Conservation (phyloP, 2,797 vertebrate genomes). For the Lycodopsis pacificus region DNA sequence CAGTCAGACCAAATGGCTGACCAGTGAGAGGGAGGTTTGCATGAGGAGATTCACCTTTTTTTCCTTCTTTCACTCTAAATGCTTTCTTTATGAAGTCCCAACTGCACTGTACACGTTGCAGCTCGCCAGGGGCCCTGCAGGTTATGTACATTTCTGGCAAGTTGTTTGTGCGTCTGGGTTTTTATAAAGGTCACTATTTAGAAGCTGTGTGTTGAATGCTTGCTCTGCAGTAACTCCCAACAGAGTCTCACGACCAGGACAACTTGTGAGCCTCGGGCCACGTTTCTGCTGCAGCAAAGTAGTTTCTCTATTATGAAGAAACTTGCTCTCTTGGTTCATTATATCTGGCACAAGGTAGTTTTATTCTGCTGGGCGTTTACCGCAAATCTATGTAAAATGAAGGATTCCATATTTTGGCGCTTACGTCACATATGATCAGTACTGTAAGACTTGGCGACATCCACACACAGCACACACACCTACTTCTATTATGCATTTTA, state of each 20-base stretch:
- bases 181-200: slow-evolving; percentile 58
- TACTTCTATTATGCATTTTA: background rate
- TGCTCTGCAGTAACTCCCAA: slow-evolving; percentile 51
- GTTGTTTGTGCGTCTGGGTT: slow-evolving; percentile 56
- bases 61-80: slow-evolving; percentile 61
- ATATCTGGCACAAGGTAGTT: background rate
- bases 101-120: slow-evolving; percentile 48
- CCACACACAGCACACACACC: background rate
- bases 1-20: slow-evolving; percentile 58
- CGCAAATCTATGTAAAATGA: background rate
- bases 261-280: slow-evolving; percentile 67
- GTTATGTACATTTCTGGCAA: slow-evolving; percentile 53
- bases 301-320: slow-evolving; percentile 46
- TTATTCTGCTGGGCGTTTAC: background rate
- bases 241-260: slow-evolving; percentile 42
- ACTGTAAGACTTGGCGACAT: background rate
- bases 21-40: slow-evolving; percentile 33
- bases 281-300: slow-evolving; percentile 59
- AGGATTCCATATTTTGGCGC: background rate
- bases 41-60: slow-evolving; percentile 30
- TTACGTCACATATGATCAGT: background rate
- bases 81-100: slow-evolving; percentile 71
- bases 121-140: slow-evolving; percentile 50
- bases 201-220: slow-evolving; percentile 73
- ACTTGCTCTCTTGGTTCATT: no score